Base-by-base conservation (phyloP, 2,797 vertebrate genomes). In the Picus viridis region DNA sequence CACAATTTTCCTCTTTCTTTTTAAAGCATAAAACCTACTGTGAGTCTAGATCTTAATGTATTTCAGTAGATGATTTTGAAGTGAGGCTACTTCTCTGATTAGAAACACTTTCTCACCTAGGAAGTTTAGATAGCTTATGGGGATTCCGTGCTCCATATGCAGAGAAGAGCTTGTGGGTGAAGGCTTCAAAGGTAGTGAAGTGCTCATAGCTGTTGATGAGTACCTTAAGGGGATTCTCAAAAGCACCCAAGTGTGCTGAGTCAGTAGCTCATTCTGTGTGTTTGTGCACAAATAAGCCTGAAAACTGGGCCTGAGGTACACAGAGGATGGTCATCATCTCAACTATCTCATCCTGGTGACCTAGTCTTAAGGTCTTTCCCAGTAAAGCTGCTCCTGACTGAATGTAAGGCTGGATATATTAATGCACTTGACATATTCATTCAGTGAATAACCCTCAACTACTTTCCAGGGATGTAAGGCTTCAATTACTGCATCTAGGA, bases 1-100 rank as follows among this genome's bases (percentile, higher is more conserved):
- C 2, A 10, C 0, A 8, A 0, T 16, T 54, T 80, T 6, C 1
- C 3, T 2, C 3, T 29, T n/a, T 15, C 2, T 62, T 85, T 88
- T 83, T 16, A 30, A 83, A 74, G 17, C 8, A 17, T 54, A 27
- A 59, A 45, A 30, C 2, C 51, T 56, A 26, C 30, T 26, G 43
- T 65, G 14, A 16, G 5, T 57, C 18, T 67, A 45, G 34, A 49
- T 65, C 51, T 61, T 30, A 9, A 22, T 20, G 13, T 53, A 11
- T 39, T 4, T 65, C 24, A 26, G 61, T 6, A 15, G 54, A 72
- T 83, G 34, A 30, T 49, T 90, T 47, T 80, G 62, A 80, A 93
- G 56, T 1, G 12, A 85, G 41, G 47, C 32, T 8, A 7, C 39
- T 86, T 43, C 4, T 6, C 11, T 29, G 58, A 61, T 61, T 30